Base-by-base conservation (phyloP, 1,140 invertebrate genomes). In the Drosophila tani region DNA sequence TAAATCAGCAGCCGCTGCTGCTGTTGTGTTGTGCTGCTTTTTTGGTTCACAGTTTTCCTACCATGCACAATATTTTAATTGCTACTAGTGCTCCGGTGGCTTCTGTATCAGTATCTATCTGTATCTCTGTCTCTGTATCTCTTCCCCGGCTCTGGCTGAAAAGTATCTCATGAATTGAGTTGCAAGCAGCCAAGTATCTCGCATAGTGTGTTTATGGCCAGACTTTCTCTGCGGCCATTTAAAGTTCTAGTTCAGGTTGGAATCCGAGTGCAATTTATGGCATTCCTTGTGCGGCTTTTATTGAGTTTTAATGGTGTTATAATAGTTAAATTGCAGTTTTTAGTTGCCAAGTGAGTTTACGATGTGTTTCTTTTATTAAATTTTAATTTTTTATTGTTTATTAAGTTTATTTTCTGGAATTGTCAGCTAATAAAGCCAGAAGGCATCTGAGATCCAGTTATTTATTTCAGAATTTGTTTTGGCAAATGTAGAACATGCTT, bases 61-160 rank as follows among this genome's bases (percentile, higher is more conserved):
- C 59, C 49, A 51, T 79, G 75, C 51, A 76, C 82, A 73, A 82
- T 79, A 87, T 83, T 86, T 86, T 86, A 88, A 86, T 86, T 88
- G 82, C 79, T 57, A 46, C 75, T 35, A 58, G 19, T 40, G 51
- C 51, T 55, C 51, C 51, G 51, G 51, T 55, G 51, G 51, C 51
- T 55, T 38, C 59, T 75, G 51, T 57, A 64, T 60, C 60, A 47
- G 46, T 60, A 21, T 69, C 17, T 53, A n/a, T 43, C 17, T 40
- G 45, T 40, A 21, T 68, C 43, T 47, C 17, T 40, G 45, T 68
- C 43, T 47, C 17, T 40, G 45, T 40, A 21, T 66, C 43, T 47
- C 17, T 32, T n/a, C 15, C 17, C 7, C 64, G n/a, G n/a, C 32
- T 35, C 15, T 6, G 35, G 15, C 67, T 71, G 53, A 41, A 73